phyloP scores from a whole-genome alignment of 1,140 invertebrate genomes.

The Medauroidea extradentata region DNA sequence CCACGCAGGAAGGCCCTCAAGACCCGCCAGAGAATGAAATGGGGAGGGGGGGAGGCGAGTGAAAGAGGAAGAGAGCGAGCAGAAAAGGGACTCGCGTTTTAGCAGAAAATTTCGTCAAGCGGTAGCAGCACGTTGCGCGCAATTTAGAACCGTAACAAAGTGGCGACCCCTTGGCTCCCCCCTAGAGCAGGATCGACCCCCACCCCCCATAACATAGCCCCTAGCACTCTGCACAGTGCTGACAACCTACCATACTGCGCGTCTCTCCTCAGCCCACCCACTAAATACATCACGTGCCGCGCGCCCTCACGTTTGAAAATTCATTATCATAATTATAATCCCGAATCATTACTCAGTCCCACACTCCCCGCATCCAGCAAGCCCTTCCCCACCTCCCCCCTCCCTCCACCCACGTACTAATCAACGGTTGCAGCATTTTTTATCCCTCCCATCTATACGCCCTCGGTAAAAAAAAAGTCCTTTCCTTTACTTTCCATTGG shows the following conservation, averaged over 20 bases:
- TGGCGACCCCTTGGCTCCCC: too few relatives aligned
- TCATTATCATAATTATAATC: slow-evolving; percentile 19
- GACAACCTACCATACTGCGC: not conserved
- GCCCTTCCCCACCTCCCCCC: not conserved
- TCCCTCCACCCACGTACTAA: slow-evolving; percentile 7
- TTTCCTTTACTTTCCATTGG: not conserved
- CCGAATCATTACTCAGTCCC: slow-evolving; percentile 10
- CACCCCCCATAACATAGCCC: not conserved
- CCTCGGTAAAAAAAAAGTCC: not conserved
- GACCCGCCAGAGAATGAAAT: too few relatives aligned
- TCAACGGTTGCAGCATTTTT: slow-evolving; percentile 14
- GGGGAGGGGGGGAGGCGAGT: too few relatives aligned
- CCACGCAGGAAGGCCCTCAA: too few relatives aligned
- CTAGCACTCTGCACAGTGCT: not conserved
- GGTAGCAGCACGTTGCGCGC: too few relatives aligned
- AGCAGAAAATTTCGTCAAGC: too few relatives aligned
- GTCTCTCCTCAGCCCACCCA: not conserved
- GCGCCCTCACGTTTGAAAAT: slow-evolving; percentile 5
- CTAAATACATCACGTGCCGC: not conserved
- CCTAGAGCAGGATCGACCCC: not conserved
- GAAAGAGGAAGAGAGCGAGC: too few relatives aligned
- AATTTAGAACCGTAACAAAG: too few relatives aligned
- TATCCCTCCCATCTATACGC: not conserved
- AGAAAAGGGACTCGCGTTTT: too few relatives aligned
- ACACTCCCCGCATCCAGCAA: not conserved